Evolutionary conservation across 2,888 invertebrate species (phyloP).

Genomic region (Bhutanitis thaidina): DNA sequence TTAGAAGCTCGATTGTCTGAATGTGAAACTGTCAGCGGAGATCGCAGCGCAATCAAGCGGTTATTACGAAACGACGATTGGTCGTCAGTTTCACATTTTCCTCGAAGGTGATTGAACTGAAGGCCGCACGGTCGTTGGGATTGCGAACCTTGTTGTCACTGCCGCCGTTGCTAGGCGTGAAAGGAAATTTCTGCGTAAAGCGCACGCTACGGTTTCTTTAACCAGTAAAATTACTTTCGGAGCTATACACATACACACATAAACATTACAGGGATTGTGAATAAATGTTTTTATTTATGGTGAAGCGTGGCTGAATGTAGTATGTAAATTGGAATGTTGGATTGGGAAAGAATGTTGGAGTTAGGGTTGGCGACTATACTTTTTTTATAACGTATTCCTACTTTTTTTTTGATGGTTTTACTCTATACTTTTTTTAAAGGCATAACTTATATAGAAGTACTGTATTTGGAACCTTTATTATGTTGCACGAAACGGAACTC

Average conservation of each 20-base stretch:
- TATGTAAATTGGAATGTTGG: too few species aligned
- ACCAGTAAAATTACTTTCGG: background rate
- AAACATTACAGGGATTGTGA: too few species aligned
- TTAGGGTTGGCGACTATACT: too few species aligned
- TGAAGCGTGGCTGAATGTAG: too few species aligned
- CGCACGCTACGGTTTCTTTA: background rate
- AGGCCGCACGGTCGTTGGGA: constrained; percentile 43
- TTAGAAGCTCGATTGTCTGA: background rate
- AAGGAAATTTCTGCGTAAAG: background rate
- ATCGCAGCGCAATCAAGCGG: constrained; percentile 4
- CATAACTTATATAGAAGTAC: too few species aligned
- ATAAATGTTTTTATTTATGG: too few species aligned
- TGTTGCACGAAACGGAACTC: too few species aligned
- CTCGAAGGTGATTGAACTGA: constrained; percentile 40
- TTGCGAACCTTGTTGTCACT: constrained; percentile 21
- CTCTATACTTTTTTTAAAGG: too few species aligned
- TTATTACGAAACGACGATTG: constrained; percentile 4
- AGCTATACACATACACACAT: background rate
- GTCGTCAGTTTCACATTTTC: constrained; percentile 15
- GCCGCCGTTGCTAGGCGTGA: constrained; percentile 3
- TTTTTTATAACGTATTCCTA: too few species aligned
- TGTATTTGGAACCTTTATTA: too few species aligned
- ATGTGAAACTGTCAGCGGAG: background rate
- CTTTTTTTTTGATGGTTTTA: too few species aligned
- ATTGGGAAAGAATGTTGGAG: too few species aligned